phyloP scores from a whole-genome alignment of 2,797 vertebrate genomes.

The Parauchenoglanis ngamensis region DNA sequence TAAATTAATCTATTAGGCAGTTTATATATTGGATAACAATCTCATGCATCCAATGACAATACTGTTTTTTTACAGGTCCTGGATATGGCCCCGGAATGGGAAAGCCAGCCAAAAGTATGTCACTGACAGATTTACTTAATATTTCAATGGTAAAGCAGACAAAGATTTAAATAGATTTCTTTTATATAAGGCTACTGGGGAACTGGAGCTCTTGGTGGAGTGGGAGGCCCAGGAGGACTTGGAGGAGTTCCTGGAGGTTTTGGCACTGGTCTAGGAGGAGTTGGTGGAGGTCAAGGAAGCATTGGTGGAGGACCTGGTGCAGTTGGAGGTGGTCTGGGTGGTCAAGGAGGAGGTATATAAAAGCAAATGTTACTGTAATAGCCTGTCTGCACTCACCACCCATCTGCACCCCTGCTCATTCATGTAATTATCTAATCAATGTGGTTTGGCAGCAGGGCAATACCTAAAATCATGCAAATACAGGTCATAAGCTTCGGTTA shows the following conservation, averaged over 20 bases:
- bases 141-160: neutral
- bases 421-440: neutral
- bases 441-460: neutral
- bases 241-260: constrained; percentile 45
- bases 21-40: neutral
- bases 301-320: constrained; percentile 49
- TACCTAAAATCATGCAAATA: neutral
- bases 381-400: neutral
- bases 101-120: constrained; percentile 74
- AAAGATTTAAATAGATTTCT: neutral
- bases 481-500: neutral
- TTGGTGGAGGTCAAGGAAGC: constrained; percentile 47
- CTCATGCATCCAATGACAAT: neutral
- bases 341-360: constrained; percentile 48
- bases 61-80: constrained; percentile 58
- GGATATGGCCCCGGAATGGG: constrained; percentile 63
- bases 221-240: constrained; percentile 51
- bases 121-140: constrained; percentile 10
- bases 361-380: neutral
- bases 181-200: constrained; percentile 67
- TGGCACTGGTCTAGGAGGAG: constrained; percentile 50
- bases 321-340: constrained; percentile 51
- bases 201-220: constrained; percentile 54
- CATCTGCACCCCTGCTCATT: neutral
- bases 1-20: neutral